Evolutionary conservation across 2,888 invertebrate genomes (phyloP).

Genomic region (Lypha dubia): DNA sequence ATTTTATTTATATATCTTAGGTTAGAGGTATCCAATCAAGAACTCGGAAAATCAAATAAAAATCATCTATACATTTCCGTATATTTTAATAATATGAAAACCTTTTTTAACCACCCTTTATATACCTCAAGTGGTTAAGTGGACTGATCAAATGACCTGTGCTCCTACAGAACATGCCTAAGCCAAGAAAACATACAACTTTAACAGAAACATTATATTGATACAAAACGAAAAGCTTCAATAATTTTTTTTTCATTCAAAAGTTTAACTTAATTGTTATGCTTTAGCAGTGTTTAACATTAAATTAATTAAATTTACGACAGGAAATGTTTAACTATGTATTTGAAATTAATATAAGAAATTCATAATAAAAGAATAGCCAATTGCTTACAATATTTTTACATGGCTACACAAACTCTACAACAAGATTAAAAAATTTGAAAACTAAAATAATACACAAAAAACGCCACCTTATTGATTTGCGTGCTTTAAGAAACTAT

Average conservation of each 20-base stretch:
- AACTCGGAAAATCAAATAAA: too few relatives aligned
- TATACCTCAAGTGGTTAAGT: neutral
- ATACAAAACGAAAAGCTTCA: neutral
- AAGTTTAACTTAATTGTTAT: conserved; percentile 63
- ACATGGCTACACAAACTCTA: neutral
- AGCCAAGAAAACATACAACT: neutral
- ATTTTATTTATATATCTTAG: too few relatives aligned
- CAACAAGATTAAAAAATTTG: conserved; percentile 26
- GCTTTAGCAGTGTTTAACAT: conserved; percentile 67
- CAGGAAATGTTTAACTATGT: conserved; percentile 79
- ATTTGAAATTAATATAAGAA: conserved; percentile 72
- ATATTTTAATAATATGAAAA: too few relatives aligned
- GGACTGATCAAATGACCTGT: neutral
- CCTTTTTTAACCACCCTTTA: neutral
- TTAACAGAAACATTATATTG: neutral
- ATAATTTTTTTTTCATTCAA: conserved; percentile 6
- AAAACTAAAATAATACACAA: conserved; percentile 40
- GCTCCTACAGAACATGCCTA: too few relatives aligned
- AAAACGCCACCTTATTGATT: too few relatives aligned
- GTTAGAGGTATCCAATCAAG: too few relatives aligned
- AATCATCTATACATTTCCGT: too few relatives aligned
- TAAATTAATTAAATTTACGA: conserved; percentile 78
- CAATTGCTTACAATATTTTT: conserved; percentile 11
- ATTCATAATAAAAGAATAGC: conserved; percentile 23
- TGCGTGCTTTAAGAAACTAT: conserved; percentile 24